Evolutionary conservation across 2,797 vertebrate genomes (phyloP).

Genomic region (Alectoris magna): DNA sequence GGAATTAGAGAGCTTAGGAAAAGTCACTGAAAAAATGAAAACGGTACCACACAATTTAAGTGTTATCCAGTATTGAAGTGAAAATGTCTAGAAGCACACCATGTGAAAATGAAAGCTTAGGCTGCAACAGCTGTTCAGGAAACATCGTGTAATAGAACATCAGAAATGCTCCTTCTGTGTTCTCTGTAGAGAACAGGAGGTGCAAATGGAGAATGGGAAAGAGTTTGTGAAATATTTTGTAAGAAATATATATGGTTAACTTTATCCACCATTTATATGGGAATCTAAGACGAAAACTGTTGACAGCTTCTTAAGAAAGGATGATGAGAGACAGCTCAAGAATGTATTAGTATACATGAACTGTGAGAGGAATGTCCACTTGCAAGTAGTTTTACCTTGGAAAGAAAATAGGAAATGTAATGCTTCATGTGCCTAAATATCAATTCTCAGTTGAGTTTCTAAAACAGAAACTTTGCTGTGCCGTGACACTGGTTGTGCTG

Average conservation of each 20-base stretch:
- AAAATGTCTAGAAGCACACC: background rate
- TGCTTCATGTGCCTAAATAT: background rate
- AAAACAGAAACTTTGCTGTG: background rate
- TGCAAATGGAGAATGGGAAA: background rate
- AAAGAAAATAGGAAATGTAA: background rate
- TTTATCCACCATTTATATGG: background rate
- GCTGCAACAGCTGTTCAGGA: background rate
- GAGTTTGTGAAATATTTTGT: background rate
- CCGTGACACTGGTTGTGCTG: background rate
- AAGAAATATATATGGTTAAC: background rate
- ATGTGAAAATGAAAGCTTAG: background rate
- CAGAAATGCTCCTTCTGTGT: background rate
- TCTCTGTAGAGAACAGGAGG: background rate
- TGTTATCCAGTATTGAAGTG: background rate
- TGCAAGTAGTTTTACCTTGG: background rate
- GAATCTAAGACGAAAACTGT: background rate
- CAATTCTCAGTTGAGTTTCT: background rate
- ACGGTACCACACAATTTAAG: background rate
- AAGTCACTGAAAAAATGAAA: background rate
- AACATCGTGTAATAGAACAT: background rate
- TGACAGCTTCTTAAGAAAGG: background rate
- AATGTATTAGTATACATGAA: background rate
- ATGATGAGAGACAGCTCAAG: background rate
- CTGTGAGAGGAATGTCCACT: background rate
- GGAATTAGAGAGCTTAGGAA: background rate